Conservation (phyloP, 2,113 vertebrate species). For the Amphilophus citrinellus region DNA sequence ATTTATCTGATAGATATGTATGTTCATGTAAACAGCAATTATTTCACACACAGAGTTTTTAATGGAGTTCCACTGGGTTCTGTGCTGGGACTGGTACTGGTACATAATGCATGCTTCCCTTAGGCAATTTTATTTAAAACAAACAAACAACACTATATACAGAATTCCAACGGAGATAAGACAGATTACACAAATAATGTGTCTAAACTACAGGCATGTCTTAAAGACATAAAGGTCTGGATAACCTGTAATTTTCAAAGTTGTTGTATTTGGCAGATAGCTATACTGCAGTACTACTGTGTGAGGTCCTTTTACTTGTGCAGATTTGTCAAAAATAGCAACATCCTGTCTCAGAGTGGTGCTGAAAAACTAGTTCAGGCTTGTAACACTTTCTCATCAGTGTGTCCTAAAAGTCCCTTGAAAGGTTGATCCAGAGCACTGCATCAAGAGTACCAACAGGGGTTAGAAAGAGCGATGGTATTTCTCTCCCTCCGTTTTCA, state of each 20-base stretch:
- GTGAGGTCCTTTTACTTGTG: background rate
- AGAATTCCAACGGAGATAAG: background rate
- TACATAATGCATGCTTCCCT: too few relatives aligned
- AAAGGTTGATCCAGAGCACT: background rate
- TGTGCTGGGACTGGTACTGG: too few relatives aligned
- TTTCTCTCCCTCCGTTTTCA: background rate
- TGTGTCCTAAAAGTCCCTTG: accelerated
- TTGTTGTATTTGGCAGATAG: background rate
- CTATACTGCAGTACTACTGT: background rate
- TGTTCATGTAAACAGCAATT: too few relatives aligned
- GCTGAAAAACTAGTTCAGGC: too few relatives aligned
- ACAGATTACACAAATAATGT: background rate
- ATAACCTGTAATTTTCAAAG: too few relatives aligned
- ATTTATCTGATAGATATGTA: too few relatives aligned
- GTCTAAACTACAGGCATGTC: background rate
- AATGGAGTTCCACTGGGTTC: too few relatives aligned
- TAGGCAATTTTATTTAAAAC: too few relatives aligned
- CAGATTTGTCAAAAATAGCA: background rate
- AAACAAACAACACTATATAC: background rate
- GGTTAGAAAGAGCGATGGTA: too few relatives aligned
- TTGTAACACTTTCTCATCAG: background rate
- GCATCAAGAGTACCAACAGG: background rate
- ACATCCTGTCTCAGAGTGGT: too few relatives aligned
- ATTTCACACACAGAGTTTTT: too few relatives aligned
- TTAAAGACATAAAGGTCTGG: background rate